Base-by-base conservation (phyloP, 2,113 vertebrate species). In the Leptosomus discolor region DNA sequence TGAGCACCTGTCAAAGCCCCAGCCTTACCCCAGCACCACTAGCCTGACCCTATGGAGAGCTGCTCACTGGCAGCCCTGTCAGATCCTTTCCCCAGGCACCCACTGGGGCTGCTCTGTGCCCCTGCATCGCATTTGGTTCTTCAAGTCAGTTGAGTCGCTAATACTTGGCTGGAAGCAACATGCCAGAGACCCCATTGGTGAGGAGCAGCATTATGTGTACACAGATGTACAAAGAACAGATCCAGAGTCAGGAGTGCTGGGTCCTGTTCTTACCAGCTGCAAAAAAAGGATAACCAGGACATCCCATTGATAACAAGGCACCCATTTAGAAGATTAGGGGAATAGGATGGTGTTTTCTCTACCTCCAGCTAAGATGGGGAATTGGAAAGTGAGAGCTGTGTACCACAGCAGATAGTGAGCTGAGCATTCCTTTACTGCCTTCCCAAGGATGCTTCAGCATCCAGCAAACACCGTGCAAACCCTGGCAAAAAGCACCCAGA, bases 191-290 rank as follows among this genome's bases (percentile, higher is more conserved):
- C 18, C 9, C 0, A 0, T 8, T 7, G 6, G 43, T 4, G 56
- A 69, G 41, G 17, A 89, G 43, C 54, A 61, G 76, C n/a, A 4
- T 34, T 22, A 36, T 4, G 18, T 0, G 0, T 4, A 30, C 15
- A 3, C 0, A 67, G 46, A 26, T 11, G 30, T 19, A 37, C 0
- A 0, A 18, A 26, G 73, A 58, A 65, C 4, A 2, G 69, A 17
- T 37, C 46, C 15, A 21, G 24, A n/a, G 39, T 5, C 54, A 39
- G 45, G 46, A 3, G 6, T 1, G 3, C 18, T 3, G 15, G 20
- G 30, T 74, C 74, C 56, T 5, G 2, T 27, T n/a, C 57, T 32
- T 12, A 75, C 1, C 67, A 88, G 56, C 12, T 46, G 61, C 15
- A 39, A 64, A 41, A 43, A 32, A 68, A 15, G n/a, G 23, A 29